phyloP scores from a whole-genome alignment of 2,113 vertebrate species.

The Pitta sordida region DNA sequence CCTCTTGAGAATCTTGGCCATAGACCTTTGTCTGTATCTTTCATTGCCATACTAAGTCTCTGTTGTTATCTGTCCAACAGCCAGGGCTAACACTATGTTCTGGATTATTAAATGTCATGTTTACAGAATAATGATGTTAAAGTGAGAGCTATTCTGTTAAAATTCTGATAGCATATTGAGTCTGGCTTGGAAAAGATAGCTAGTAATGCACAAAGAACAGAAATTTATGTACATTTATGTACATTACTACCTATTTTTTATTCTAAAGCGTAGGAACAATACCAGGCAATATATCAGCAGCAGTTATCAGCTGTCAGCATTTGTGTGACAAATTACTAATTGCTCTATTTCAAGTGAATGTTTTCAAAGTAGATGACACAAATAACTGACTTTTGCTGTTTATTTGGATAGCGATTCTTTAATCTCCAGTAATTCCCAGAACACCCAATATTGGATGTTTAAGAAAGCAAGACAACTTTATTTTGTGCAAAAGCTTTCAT shows the following conservation, averaged over 20 bases:
- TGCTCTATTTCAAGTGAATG: constrained; percentile 21
- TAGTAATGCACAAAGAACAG: background rate
- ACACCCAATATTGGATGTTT: background rate
- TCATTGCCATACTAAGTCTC: background rate
- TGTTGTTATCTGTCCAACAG: background rate
- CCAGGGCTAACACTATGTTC: accelerated
- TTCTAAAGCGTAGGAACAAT: background rate
- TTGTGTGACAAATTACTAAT: constrained; percentile 24
- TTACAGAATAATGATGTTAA: background rate
- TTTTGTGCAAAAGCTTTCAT: constrained; percentile 27
- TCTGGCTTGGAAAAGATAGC: background rate
- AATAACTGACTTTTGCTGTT: background rate
- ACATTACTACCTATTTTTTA: background rate
- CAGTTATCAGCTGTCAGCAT: background rate
- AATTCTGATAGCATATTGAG: background rate
- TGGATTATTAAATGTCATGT: background rate
- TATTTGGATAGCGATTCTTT: constrained; percentile 22
- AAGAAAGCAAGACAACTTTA: constrained; percentile 7
- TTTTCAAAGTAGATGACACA: background rate
- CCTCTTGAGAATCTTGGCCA: background rate
- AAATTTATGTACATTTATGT: background rate
- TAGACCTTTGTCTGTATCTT: background rate
- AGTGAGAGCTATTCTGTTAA: background rate
- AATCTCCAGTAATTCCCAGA: background rate
- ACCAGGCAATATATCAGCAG: background rate